Evolutionary conservation across 2,888 invertebrate genomes (phyloP).

Genomic region (Sicus ferrugineus): DNA sequence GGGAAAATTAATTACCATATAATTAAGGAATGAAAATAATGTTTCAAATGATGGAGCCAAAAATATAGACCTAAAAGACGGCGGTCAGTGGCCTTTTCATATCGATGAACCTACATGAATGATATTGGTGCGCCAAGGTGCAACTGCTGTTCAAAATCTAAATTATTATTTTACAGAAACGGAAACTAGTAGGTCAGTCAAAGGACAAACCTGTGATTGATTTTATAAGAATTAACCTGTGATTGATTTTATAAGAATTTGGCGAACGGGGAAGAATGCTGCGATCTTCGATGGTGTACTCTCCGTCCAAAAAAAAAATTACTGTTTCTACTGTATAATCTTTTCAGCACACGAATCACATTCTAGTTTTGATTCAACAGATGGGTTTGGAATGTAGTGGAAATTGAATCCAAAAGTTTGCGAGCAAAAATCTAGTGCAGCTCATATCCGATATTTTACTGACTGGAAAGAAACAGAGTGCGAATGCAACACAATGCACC

Average conservation of each 20-base stretch:
- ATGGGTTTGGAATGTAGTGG: no score
- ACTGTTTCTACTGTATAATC: no score
- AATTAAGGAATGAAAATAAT: neutral
- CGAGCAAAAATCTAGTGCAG: no score
- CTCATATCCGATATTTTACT: no score
- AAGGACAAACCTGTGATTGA: neutral
- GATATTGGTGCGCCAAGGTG: neutral
- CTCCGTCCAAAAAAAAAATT: no score
- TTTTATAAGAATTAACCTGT: neutral
- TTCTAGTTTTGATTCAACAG: no score
- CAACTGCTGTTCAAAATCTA: neutral
- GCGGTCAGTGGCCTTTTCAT: neutral
- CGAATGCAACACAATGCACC: no score
- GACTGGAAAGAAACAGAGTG: no score
- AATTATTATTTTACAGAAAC: neutral
- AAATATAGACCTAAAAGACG: neutral
- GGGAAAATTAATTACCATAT: neutral
- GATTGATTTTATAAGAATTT: slow-evolving; percentile 2
- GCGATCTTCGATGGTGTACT: neutral
- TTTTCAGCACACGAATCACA: no score
- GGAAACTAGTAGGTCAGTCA: neutral
- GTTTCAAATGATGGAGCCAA: neutral
- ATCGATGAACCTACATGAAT: neutral
- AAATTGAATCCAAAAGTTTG: no score
- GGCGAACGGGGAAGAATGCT: slow-evolving; percentile 4